Percentiles rank a stretch among this genome's conserved stretches.
phyloP scores from a whole-genome alignment of 2,113 vertebrate species.

The Muntiacus reevesi region DNA sequence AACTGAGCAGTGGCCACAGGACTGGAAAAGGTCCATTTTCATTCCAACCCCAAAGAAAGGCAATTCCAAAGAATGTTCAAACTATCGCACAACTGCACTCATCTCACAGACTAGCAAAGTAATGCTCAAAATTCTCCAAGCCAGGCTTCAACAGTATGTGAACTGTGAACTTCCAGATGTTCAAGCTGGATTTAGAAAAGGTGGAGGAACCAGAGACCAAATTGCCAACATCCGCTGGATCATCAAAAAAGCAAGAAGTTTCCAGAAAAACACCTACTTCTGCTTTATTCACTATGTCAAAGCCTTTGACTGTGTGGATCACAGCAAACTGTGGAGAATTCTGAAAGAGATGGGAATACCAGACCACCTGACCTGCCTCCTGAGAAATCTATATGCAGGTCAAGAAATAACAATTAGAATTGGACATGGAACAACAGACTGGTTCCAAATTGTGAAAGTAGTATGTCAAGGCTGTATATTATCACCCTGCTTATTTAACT shows the following conservation, averaged over 20 bases:
- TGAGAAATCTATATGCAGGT: not conserved
- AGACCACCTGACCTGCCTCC: not conserved
- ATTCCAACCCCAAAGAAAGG: not conserved
- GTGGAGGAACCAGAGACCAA: not conserved
- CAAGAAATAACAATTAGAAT: not conserved
- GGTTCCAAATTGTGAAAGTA: not conserved
- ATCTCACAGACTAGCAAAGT: not conserved
- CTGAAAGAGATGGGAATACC: not conserved
- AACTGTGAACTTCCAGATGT: not conserved
- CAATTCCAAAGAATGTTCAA: not conserved
- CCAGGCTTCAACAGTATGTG: not conserved
- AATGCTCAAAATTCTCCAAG: not conserved
- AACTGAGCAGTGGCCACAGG: not conserved
- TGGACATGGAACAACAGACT: not conserved
- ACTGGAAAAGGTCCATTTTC: not conserved
- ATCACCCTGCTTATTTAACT: not conserved
- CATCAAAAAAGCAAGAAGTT: not conserved
- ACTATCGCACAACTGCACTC: not conserved
- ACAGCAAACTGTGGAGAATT: not conserved
- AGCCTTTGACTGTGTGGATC: not conserved
- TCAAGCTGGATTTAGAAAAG: not conserved
- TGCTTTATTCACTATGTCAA: not conserved
- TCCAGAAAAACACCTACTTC: not conserved
- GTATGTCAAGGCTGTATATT: fast-evolving
- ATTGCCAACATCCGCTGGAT: not conserved